A percentile compares a stretch with the other conserved stretches of the same genome.
phyloP scores from a whole-genome alignment of 2,797 vertebrate species.

The Sebastes cheni region DNA sequence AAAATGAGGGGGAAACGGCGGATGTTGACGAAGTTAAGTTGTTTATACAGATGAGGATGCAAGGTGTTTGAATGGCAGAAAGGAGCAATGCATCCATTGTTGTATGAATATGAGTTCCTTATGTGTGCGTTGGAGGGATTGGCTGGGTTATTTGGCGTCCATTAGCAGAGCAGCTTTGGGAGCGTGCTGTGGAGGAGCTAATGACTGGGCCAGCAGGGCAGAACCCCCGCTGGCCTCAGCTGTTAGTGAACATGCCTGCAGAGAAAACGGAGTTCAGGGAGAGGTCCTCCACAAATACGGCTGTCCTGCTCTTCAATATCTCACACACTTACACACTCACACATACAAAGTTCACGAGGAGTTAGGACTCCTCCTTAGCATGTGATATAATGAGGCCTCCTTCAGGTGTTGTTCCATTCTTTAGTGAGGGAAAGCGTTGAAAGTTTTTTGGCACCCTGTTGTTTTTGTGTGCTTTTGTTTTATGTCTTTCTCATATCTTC shows the following conservation, averaged over 20 bases:
- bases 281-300: conserved; percentile 49
- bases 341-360: conserved; percentile 14
- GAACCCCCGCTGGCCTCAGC: conserved; percentile 49
- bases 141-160: conserved; percentile 52
- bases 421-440: neutral
- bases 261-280: conserved; percentile 61
- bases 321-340: conserved; percentile 2
- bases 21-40: conserved; percentile 2
- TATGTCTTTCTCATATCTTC: conserved; percentile 15
- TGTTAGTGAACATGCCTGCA: conserved; percentile 61
- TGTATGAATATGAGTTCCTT: conserved; percentile 35
- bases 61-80: conserved; percentile 1
- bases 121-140: conserved; percentile 31
- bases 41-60: conserved; percentile 21
- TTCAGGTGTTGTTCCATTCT: conserved; percentile 27
- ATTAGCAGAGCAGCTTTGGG: conserved; percentile 61
- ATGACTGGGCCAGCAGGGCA: conserved; percentile 61
- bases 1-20: conserved; percentile 49
- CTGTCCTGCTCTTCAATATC: conserved; percentile 25
- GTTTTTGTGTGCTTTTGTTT: conserved; percentile 31
- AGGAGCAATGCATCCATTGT: conserved; percentile 4
- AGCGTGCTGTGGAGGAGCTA: conserved; percentile 61
- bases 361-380: conserved; percentile 3
- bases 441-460: neutral
- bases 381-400: conserved; percentile 32